Evolutionary conservation across 1,140 invertebrate genomes (phyloP).

Genomic region (Lordiphosa clarofinis): DNA sequence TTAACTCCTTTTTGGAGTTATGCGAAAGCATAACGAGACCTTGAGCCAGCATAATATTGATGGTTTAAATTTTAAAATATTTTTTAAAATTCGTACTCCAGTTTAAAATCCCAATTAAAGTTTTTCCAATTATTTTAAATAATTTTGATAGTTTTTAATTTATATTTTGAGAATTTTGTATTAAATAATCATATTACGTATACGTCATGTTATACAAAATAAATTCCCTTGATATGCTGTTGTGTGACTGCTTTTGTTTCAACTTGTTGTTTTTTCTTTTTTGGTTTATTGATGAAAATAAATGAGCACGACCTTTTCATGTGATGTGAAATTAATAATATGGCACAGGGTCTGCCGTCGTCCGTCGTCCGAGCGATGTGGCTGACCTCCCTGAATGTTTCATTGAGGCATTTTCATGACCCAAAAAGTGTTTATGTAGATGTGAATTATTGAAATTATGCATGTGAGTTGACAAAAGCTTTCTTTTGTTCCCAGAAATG

Average conservation of each 20-base stretch:
- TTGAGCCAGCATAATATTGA: no score
- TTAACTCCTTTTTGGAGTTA: no score
- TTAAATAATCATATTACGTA: slow-evolving; percentile 1
- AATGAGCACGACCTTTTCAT: slow-evolving; percentile 59
- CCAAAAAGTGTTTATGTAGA: slow-evolving; percentile 46
- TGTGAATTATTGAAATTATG: slow-evolving; percentile 3
- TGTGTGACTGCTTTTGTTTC: neutral
- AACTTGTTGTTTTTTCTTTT: slow-evolving; percentile 5
- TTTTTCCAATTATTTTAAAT: no score
- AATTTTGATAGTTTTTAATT: no score
- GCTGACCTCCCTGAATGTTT: slow-evolving; percentile 46
- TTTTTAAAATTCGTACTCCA: no score
- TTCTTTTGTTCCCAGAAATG: slow-evolving; percentile 56
- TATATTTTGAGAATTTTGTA: no score
- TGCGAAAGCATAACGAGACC: no score
- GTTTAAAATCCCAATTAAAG: no score
- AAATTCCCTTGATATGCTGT: neutral
- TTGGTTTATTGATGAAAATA: slow-evolving; percentile 46
- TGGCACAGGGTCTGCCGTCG: slow-evolving; percentile 56
- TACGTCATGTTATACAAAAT: slow-evolving; percentile 2
- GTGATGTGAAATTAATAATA: slow-evolving; percentile 64
- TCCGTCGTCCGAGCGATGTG: slow-evolving; percentile 21
- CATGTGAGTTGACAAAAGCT: slow-evolving; percentile 14
- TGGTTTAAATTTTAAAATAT: no score
- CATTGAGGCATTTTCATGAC: slow-evolving; percentile 52